Percentiles rank a stretch among this genome's conserved stretches.
phyloP scores from a whole-genome alignment of 2,113 vertebrate genomes.

The Oreochromis aureus region DNA sequence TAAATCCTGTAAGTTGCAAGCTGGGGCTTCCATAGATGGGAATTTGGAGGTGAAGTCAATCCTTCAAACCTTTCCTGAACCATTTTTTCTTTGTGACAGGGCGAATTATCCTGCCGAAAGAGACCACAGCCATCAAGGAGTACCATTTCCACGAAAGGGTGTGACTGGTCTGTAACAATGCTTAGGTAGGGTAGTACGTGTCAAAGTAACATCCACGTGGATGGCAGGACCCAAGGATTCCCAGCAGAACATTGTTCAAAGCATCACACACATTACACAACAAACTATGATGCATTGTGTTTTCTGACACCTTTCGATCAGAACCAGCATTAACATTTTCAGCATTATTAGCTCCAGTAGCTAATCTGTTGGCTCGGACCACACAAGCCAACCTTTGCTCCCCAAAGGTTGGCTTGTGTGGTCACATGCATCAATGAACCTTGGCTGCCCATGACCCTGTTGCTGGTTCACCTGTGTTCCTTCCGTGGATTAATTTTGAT shows the following conservation, averaged over 20 bases:
- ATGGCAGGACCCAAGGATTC: background rate
- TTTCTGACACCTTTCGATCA: background rate
- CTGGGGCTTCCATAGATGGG: background rate
- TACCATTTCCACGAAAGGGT: background rate
- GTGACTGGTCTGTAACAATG: background rate
- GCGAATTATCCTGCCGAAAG: accelerated
- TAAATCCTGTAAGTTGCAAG: background rate
- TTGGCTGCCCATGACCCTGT: background rate
- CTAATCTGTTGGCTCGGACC: background rate
- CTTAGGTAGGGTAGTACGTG: background rate
- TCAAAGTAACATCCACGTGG: background rate
- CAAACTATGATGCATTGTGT: background rate
- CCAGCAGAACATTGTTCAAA: background rate
- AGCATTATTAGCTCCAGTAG: background rate
- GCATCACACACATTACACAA: background rate
- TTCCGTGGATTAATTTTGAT: background rate
- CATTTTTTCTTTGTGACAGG: background rate
- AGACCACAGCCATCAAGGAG: background rate
- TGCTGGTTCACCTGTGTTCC: background rate
- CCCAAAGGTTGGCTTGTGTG: background rate
- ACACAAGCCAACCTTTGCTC: background rate
- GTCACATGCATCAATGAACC: background rate
- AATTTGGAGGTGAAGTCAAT: background rate
- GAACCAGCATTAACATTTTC: background rate
- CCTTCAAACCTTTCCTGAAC: background rate